Evolutionary conservation across 2,797 vertebrate species (phyloP).

Genomic region (Lepilemur ruficaudatus): DNA sequence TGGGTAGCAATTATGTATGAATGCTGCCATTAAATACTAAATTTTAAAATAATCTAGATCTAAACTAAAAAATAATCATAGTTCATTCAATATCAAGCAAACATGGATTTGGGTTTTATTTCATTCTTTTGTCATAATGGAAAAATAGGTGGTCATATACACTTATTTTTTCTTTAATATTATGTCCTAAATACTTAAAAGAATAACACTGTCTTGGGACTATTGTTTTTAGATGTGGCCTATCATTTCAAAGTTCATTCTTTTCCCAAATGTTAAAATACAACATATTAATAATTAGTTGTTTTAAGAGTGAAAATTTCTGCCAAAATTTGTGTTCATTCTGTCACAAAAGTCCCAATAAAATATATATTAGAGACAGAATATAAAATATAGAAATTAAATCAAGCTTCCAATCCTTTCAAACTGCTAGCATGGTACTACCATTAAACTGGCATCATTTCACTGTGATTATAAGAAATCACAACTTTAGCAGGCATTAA

Average conservation of each 20-base stretch:
- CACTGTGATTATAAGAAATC: neutral
- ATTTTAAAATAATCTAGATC: slow-evolving; percentile 5
- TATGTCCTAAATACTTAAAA: neutral
- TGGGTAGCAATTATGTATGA: neutral
- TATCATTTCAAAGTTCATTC: neutral
- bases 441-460: neutral
- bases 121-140: neutral
- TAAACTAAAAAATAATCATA: neutral
- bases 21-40: neutral
- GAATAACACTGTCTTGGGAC: neutral
- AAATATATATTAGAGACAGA: neutral
- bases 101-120: neutral
- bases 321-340: neutral
- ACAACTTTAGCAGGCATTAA: neutral
- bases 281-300: neutral
- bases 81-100: neutral
- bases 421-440: neutral
- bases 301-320: neutral
- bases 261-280: neutral
- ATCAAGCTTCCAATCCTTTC: neutral
- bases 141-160: neutral
- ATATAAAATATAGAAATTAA: neutral
- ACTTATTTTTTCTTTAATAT: neutral
- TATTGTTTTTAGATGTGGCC: neutral
- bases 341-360: neutral